Base-by-base conservation (phyloP, 2,888 invertebrate genomes). In the Papilio protenor region DNA sequence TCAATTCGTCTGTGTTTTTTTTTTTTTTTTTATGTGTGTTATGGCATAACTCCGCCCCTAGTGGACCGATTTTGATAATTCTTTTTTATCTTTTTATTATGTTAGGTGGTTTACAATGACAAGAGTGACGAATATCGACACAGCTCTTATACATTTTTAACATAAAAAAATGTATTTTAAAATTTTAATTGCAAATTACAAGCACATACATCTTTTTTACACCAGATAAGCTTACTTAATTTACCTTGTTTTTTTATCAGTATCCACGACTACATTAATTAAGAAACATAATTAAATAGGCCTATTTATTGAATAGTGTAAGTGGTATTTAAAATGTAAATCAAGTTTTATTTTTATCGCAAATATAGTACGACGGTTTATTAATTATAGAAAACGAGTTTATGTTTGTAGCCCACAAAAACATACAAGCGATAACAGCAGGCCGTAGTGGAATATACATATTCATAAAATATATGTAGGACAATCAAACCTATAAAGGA, bases 261-360 rank as follows among this genome's bases (percentile, higher is more conserved):
- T 21, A 27, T 16, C 16, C 16, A 27, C 27, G 16, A 27, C 23
- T 16, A 1, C 27, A 27, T 66, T 66, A 66, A 66, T 66, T 66
- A 40, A 64, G 59, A 14, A 59, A 27, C 6, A 61, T 6, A 64
- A 59, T 23, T 27, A 61, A 27, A 40, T 33, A 33, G 18, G 64
- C 64, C 33, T 64, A 64, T 64, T 64, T 33, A 18, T 66, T 40
- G 16, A 66, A 40, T 40, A 40, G 33, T 18, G 40, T 66, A 66
- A 66, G 10, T 66, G 64, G 64, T 40, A 66, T 66, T 66, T 40
- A 40, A 66, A 66, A 66, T 66, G 66, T 66, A n/a, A 66, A 66
- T 40, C 40, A 10, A 66, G 66, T 66, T 66, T 66, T 66, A 66
- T 66, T 66, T 66, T 66, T 66, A 66, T 40, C 66, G 33, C 66